These are phyloP conservation scores for Drosophila putrida DNA, from an alignment of 2,888 invertebrate species.

Conservation along the genomic window DNA sequence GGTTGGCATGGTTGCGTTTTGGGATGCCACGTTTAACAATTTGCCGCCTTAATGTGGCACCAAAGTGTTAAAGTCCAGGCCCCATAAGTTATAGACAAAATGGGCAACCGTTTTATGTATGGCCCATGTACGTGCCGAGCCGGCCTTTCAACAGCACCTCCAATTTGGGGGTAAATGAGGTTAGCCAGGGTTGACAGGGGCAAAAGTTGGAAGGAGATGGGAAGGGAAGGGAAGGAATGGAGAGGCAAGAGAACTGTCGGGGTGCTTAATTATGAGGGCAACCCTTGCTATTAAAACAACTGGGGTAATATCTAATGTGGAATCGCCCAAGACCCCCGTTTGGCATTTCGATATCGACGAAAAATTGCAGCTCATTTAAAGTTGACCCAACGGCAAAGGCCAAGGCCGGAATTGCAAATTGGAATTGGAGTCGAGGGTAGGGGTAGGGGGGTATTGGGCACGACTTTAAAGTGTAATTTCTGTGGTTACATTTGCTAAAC, in stretches of 20 bases:
- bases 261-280: constrained; percentile 71
- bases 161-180: constrained; percentile 26
- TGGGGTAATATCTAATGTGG: constrained; percentile 69
- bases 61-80: constrained; percentile 77
- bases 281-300: constrained; percentile 73
- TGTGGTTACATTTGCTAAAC: constrained; percentile 77
- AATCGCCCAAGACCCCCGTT: constrained; percentile 2
- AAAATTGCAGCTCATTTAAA: constrained; percentile 65
- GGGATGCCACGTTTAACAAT: constrained; percentile 74
- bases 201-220: too few species aligned
- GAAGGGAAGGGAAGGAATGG: neutral
- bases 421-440: neutral
- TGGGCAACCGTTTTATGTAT: constrained; percentile 68
- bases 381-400: constrained; percentile 8
- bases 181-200: constrained; percentile 5
- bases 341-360: constrained; percentile 69
- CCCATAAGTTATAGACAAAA: constrained; percentile 71
- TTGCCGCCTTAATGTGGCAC: constrained; percentile 78
- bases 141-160: constrained; percentile 50
- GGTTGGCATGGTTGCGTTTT: constrained; percentile 21
- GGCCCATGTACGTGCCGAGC: constrained; percentile 69
- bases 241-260: neutral
- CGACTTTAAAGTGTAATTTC: constrained; percentile 77
- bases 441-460: neutral
- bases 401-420: neutral